Percentiles rank a stretch among this genome's conserved stretches.
phyloP scores from a whole-genome alignment of 1,140 invertebrate genomes.

The Aphelinus atriplicis region DNA sequence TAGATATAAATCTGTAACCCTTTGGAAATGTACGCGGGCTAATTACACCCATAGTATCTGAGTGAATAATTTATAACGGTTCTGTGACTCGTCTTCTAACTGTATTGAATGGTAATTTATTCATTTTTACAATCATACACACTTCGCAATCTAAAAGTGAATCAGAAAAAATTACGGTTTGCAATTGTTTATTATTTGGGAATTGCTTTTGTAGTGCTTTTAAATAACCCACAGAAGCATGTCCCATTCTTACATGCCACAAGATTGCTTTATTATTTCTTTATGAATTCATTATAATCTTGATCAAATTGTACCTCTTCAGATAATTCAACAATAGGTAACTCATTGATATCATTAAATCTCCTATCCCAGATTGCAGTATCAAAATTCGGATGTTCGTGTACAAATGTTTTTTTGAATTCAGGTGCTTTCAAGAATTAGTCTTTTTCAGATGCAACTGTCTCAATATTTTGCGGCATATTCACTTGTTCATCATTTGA shows the following conservation, averaged over 20 bases:
- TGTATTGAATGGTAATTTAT: conserved; percentile 9
- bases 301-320: neutral
- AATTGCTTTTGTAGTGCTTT: neutral
- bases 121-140: conserved; percentile 5
- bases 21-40: conserved; percentile 1
- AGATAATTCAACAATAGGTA: neutral
- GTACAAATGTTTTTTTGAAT: neutral
- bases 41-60: conserved; percentile 15
- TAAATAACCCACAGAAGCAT: neutral
- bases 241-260: neutral
- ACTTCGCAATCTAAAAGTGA: neutral
- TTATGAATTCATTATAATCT: neutral
- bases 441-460: no score
- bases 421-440: neutral
- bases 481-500: no score
- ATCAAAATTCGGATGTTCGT: neutral
- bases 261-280: neutral
- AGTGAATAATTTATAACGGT: conserved; percentile 19
- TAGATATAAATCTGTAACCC: neutral
- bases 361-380: neutral
- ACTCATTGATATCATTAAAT: neutral
- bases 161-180: neutral
- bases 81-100: neutral
- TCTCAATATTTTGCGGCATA: no score
- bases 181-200: neutral